phyloP scores from a whole-genome alignment of 2,113 vertebrate genomes.

The Clarias gariepinus region DNA sequence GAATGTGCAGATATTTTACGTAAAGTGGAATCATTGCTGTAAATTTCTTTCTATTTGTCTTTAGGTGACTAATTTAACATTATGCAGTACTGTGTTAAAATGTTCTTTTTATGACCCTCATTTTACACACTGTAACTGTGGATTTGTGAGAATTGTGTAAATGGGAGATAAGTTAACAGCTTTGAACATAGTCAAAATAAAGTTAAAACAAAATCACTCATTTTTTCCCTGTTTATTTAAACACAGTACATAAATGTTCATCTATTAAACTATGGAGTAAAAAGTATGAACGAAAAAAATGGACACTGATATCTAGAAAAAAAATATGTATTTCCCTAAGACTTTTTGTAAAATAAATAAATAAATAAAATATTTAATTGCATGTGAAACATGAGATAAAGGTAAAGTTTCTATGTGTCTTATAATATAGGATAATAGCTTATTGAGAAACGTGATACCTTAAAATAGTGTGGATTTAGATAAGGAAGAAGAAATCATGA shows the following conservation, averaged over 20 bases:
- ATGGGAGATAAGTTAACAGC: slow-evolving; percentile 60
- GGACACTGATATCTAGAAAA: neutral
- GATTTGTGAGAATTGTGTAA: slow-evolving; percentile 70
- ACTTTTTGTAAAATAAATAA: neutral
- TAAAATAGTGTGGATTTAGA: neutral
- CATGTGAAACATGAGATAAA: neutral
- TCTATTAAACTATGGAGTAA: slow-evolving; percentile 1
- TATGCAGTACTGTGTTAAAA: slow-evolving; percentile 54
- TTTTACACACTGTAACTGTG: slow-evolving; percentile 67
- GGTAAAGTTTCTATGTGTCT: neutral
- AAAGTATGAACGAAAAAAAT: neutral
- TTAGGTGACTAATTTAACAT: slow-evolving; percentile 58
- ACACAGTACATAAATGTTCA: slow-evolving; percentile 47
- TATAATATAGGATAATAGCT: neutral
- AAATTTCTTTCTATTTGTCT: slow-evolving; percentile 64
- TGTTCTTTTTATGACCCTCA: slow-evolving; percentile 56
- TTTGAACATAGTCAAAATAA: slow-evolving; percentile 69
- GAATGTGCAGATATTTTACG: neutral
- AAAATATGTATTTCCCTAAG: neutral
- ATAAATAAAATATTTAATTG: neutral
- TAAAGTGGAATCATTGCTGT: neutral
- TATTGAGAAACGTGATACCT: neutral
- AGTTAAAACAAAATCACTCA: slow-evolving; percentile 63
- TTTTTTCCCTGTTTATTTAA: slow-evolving; percentile 66
- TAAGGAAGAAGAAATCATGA: neutral